Conservation (phyloP, 1,140 invertebrate species). For the Acyrthosiphon pisum region DNA sequence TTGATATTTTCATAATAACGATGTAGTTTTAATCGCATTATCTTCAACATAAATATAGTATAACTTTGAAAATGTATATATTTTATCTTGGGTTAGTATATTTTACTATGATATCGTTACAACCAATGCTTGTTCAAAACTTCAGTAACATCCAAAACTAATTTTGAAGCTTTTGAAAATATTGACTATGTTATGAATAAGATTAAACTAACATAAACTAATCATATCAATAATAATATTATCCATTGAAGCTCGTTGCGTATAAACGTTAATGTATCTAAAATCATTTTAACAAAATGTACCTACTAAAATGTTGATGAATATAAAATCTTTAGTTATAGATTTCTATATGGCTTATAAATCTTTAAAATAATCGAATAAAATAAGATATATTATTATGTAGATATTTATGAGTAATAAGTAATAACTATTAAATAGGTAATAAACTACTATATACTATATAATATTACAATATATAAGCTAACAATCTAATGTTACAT, state of each 20-base stretch:
- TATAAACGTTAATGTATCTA: neutral
- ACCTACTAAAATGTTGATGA: neutral
- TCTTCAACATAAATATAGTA: neutral
- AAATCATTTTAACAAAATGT: neutral
- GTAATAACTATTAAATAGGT: too few relatives aligned
- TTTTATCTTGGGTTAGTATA: neutral
- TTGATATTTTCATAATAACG: neutral
- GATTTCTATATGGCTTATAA: neutral
- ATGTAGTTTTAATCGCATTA: neutral
- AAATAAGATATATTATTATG: neutral
- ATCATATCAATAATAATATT: neutral
- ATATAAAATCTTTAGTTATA: neutral
- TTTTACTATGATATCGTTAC: neutral
- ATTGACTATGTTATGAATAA: neutral
- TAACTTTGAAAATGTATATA: neutral
- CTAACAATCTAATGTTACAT: neutral
- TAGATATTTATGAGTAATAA: too few relatives aligned
- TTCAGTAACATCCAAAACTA: neutral
- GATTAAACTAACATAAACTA: neutral
- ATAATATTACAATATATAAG: too few relatives aligned
- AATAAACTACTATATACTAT: too few relatives aligned
- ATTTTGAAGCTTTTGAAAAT: neutral
- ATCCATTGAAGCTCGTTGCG: neutral
- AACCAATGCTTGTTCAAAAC: neutral
- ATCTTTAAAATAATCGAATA: too few relatives aligned